Evolutionary conservation across 2,888 invertebrate genomes (phyloP).

Genomic region (Ornithoptera priamus): DNA sequence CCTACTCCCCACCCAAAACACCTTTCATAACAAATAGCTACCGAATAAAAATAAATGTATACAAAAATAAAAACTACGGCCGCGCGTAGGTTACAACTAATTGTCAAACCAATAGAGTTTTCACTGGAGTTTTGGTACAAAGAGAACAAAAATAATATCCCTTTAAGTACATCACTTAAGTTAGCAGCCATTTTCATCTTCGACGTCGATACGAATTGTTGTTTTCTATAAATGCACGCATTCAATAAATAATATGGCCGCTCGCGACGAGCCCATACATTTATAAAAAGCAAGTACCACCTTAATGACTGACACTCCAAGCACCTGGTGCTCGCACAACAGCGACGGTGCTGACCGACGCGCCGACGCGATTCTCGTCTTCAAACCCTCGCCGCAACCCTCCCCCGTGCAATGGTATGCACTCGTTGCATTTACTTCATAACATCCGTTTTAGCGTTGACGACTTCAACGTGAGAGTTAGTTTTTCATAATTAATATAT

Average conservation of each 20-base stretch:
- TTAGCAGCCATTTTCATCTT: constrained; percentile 38
- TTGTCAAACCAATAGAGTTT: constrained; percentile 34
- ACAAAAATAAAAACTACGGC: constrained; percentile 38
- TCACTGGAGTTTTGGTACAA: constrained; percentile 43
- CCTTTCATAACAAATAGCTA: constrained; percentile 34
- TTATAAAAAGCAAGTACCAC: constrained; percentile 18
- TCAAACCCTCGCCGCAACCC: constrained; percentile 1
- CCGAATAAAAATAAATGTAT: constrained; percentile 37
- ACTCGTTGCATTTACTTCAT: too few species aligned
- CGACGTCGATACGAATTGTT: constrained; percentile 16
- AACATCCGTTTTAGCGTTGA: too few species aligned
- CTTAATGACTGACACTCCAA: background rate
- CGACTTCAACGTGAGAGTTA: background rate
- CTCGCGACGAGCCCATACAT: constrained; percentile 28
- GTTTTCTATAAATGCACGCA: constrained; percentile 30
- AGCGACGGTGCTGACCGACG: background rate
- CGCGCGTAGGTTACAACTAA: constrained; percentile 33
- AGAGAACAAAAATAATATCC: constrained; percentile 32
- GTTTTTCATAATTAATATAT: background rate
- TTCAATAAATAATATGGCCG: constrained; percentile 30
- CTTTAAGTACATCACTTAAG: constrained; percentile 43
- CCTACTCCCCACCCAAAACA: constrained; percentile 14
- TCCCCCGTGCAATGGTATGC: too few species aligned
- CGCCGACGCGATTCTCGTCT: constrained; percentile 2
- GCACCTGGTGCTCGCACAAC: constrained; percentile 7